phyloP scores from a whole-genome alignment of 1,140 invertebrate species.

The Leptopilina clavipes region DNA sequence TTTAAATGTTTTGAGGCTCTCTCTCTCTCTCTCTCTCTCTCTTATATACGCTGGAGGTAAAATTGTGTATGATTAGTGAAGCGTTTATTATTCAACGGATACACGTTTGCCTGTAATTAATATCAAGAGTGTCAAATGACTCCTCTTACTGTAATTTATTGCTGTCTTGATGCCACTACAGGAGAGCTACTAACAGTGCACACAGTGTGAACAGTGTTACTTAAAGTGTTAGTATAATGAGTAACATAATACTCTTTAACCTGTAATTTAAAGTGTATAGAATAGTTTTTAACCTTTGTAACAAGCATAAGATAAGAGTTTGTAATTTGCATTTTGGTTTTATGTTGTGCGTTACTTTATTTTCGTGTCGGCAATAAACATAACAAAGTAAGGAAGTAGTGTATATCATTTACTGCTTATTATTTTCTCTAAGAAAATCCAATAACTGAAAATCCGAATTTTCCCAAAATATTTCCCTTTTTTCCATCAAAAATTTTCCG shows the following conservation, averaged over 20 bases:
- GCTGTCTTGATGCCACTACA: conserved; percentile 15
- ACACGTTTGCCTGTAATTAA: conserved; percentile 28
- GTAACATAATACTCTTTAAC: conserved; percentile 17
- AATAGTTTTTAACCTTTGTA: neutral
- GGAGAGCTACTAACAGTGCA: conserved; percentile 17
- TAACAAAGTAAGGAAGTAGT: neutral
- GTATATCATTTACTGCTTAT: neutral
- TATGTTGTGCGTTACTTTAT: neutral
- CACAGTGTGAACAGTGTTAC: conserved; percentile 28
- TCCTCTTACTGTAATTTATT: conserved; percentile 32
- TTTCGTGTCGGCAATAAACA: neutral
- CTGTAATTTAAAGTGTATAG: neutral
- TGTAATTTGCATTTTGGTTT: neutral
- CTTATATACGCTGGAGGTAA: conserved; percentile 2
- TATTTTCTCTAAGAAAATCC: too few relatives aligned
- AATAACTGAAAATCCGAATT: too few relatives aligned
- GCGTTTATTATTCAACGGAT: conserved; percentile 32
- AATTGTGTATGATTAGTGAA: conserved; percentile 24
- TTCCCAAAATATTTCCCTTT: too few relatives aligned
- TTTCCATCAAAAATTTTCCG: too few relatives aligned
- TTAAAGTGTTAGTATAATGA: conserved; percentile 26
- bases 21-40: too few relatives aligned
- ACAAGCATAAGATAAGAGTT: neutral
- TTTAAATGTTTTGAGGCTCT: neutral
- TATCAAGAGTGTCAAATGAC: conserved; percentile 34